Percentiles rank a stretch among this genome's conserved stretches.
Conservation (phyloP, 2,113 vertebrate genomes). For the Phrynocephalus versicolor region DNA sequence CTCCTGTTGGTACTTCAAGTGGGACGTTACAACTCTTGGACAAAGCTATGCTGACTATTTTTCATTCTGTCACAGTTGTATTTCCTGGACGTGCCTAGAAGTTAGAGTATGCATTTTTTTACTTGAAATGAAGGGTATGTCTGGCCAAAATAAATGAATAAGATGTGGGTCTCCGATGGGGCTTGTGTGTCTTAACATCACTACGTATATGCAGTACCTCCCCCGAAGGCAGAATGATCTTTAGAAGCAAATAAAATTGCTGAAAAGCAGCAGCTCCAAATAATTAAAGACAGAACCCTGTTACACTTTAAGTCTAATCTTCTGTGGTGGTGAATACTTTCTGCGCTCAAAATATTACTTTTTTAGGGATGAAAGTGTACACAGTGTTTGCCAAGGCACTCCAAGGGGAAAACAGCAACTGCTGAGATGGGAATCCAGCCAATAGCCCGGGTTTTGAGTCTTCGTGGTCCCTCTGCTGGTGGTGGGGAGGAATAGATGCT, state of each 20-base stretch:
- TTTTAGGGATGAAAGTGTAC: background rate
- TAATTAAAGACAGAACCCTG: slow-evolving; percentile 21
- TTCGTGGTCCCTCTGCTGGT: rapidly evolving
- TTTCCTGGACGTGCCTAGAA: slow-evolving; percentile 41
- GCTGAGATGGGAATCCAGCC: background rate
- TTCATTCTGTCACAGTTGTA: slow-evolving; percentile 12
- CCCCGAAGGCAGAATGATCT: background rate
- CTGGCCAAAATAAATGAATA: slow-evolving; percentile 44
- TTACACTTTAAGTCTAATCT: background rate
- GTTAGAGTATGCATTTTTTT: slow-evolving; percentile 14
- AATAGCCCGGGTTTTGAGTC: background rate
- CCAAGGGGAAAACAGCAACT: background rate
- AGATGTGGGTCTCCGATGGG: background rate
- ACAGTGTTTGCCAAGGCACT: background rate
- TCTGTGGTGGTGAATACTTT: background rate
- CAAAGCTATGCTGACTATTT: background rate
- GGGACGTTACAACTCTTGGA: background rate
- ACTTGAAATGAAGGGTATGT: slow-evolving; percentile 21
- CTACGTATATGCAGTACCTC: background rate
- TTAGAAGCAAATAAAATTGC: slow-evolving; percentile 10
- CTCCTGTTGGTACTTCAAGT: background rate
- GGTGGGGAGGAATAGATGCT: background rate
- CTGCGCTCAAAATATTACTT: slow-evolving; percentile 12
- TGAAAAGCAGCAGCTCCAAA: background rate
- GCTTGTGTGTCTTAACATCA: slow-evolving; percentile 5